Base-by-base conservation (phyloP, 2,113 vertebrate genomes). In the Sprattus sprattus region DNA sequence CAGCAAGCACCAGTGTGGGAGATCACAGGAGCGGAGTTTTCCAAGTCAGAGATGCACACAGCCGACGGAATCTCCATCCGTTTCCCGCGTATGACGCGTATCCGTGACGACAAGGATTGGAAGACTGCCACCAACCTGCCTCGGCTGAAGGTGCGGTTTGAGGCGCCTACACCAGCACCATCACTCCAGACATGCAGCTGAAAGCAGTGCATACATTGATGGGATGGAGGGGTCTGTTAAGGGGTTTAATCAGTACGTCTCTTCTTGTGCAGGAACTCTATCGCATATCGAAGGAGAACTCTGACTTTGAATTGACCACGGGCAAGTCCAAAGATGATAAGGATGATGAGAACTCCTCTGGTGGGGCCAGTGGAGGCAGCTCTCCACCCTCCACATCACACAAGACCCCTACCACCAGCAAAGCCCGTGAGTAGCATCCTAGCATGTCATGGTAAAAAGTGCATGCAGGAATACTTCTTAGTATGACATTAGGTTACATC, bases 81-180 rank as follows among this genome's bases (percentile, higher is more conserved):
- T 87, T 99, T 99, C 86, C 98, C 98, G 13, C 97, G 98, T 84
- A 98, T 97, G 93, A 99, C 98, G 0, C 95, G 97, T 18, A 96
- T 99, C 90, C 96, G 98, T 0, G 95, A 99, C 0, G 98, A 99
- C 94, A 99, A 99, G 86, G 97, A 99, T 94, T 99, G 98, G 98
- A 94, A 96, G 89, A 97, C 90, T 0, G 97, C 98, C 89, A 99
- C 98, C 89, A 97, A 96, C 92, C 93, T 99, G 84, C 95, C 94
- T 49, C 97, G 99, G 90, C 97, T 99, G 0, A 97, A 95, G 95
- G 98, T 99, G 88, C 0, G 85, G 75, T 9, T 13, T 57, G 64
- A 0, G 2, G 54, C 18, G 6, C n/a, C 3, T 67, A 6, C 57
- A 50, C 32, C 11, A 7, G 6, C 49, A 71, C 6, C 18, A 60